These are phyloP conservation scores for Calypte anna DNA, from an alignment of 2,113 vertebrate species.

Conservation along the genomic window DNA sequence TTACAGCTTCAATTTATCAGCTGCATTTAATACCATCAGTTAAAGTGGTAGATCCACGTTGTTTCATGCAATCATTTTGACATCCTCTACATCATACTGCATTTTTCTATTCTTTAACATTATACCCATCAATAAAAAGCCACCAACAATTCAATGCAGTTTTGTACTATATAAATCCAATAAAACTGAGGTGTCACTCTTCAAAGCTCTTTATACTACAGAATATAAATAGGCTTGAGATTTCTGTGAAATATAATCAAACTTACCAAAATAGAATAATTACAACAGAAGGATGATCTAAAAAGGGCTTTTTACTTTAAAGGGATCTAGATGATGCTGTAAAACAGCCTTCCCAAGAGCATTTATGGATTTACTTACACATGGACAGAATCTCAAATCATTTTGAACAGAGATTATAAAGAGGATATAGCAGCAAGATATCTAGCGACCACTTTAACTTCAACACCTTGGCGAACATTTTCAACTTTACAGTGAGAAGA, in stretches of 20 bases:
- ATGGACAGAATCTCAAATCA: neutral
- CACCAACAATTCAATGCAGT: neutral
- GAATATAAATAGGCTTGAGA: neutral
- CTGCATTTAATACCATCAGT: too few species aligned
- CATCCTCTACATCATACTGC: too few species aligned
- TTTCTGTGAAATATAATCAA: neutral
- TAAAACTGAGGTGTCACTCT: neutral
- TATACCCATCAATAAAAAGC: neutral
- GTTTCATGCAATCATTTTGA: too few species aligned
- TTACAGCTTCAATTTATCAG: too few species aligned
- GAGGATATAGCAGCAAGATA: neutral
- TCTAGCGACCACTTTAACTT: neutral
- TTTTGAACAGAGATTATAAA: neutral
- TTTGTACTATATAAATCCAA: neutral
- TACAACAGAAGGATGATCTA: neutral
- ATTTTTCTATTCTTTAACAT: neutral
- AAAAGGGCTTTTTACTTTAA: neutral
- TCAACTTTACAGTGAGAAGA: neutral
- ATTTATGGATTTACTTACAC: neutral
- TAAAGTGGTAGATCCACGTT: too few species aligned
- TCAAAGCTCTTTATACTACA: neutral
- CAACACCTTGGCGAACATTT: neutral
- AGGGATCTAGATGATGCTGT: neutral
- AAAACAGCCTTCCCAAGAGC: neutral
- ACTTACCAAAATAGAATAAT: neutral